Evolutionary conservation across 2,888 invertebrate genomes (phyloP).

Genomic region (Euplexia lucipara): DNA sequence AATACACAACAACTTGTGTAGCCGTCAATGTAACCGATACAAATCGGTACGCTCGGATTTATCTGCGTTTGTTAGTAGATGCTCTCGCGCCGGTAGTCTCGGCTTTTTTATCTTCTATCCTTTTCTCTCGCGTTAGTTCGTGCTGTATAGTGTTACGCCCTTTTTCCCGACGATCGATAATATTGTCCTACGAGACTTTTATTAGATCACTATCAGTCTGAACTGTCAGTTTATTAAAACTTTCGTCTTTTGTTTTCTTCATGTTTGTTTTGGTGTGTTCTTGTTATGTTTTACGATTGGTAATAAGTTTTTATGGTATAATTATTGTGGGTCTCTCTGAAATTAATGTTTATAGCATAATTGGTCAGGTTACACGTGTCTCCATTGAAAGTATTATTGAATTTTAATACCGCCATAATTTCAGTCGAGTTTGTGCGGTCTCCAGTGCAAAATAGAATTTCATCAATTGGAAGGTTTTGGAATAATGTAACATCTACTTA

Average conservation of each 20-base stretch:
- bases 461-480: background rate
- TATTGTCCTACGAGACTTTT: constrained; percentile 81
- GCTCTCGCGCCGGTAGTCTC: constrained; percentile 72
- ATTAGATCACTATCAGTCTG: constrained; percentile 79
- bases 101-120: constrained; percentile 62
- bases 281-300: constrained; percentile 53
- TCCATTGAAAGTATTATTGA: constrained; percentile 26
- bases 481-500: background rate
- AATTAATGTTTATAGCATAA: constrained; percentile 31
- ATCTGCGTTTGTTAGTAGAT: constrained; percentile 62
- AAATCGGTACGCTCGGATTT: constrained; percentile 63
- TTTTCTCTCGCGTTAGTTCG: constrained; percentile 73
- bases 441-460: constrained; percentile 7
- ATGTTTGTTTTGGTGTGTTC: constrained; percentile 45
- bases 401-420: background rate
- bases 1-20: constrained; percentile 62
- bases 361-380: constrained; percentile 42
- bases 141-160: constrained; percentile 73
- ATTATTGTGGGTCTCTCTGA: constrained; percentile 33
- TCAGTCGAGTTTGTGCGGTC: constrained; percentile 2
- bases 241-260: constrained; percentile 59
- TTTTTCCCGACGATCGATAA: constrained; percentile 79
- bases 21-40: constrained; percentile 70
- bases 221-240: constrained; percentile 73
- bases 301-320: constrained; percentile 51